Evolutionary conservation across 2,888 invertebrate species (phyloP), one percentile per base, ranked within the genome.

Genomic region (Caenorhabditis auriculariae): DNA sequence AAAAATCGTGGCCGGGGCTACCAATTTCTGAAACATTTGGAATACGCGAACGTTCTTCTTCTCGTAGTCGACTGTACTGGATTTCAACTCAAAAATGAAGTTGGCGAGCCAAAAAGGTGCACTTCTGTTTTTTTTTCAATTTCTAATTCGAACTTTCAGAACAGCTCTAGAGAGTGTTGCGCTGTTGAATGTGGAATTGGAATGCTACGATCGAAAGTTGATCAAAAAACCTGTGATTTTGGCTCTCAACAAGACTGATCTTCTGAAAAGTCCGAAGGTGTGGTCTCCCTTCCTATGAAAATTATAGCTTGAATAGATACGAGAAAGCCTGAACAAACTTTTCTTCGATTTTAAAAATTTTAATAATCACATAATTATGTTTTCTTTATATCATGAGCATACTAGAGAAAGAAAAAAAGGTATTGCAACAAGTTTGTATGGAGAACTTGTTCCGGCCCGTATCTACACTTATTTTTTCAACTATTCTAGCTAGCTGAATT

Each of bases 11-110:
- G 78, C n/a, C 55, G 53, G 24, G 78, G 78, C 1, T 57, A 75
- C 52, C 58, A 69, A 6, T 78, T 78, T 54, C 48, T 79, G 48
- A 80, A 79, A 53, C 79, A 79, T 52, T 46, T 79, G 26, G 75
- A 79, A 45, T 62, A 80, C 60, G 70, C 75, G 17, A 76, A 76
- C 51, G 68, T 80, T n/a, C 55, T 79, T 43, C 54, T 74, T 3
- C 65, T 79, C 60, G 76, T 79, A 15, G 69, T 80, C 17, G 79
- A 79, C 41, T 66, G 67, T 26, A 53, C 59, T 24, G 79, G 79
- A 43, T 79, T 79, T 32, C 74, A 76, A 43, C 51, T 79, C 41
- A 66, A 66, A 41, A 67, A 67, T 43, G 53, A 62, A 15, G 29
- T 74, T n/a, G 54, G 60, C n/a, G 75, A 78, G 32, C 72, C 72